Percentiles rank a stretch among this genome's conserved stretches.
Evolutionary conservation across 2,888 invertebrate species (phyloP).

Genomic region (Exocentrus adspersus): DNA sequence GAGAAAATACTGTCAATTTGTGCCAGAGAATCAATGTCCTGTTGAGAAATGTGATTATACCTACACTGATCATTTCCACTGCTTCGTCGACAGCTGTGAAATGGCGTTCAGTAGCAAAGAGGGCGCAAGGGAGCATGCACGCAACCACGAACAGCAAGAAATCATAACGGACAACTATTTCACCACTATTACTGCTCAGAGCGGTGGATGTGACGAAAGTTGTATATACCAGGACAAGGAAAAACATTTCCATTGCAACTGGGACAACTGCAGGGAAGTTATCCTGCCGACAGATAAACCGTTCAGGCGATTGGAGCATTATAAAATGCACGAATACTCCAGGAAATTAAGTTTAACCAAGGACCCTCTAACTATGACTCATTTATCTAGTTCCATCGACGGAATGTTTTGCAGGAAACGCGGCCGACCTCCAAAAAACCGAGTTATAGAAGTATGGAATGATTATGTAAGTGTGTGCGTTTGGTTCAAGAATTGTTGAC

Average conservation of each 20-base stretch:
- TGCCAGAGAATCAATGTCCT: conserved; percentile 56
- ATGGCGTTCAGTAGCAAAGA: conserved; percentile 68
- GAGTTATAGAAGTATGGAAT: conserved; percentile 91
- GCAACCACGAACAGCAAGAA: conserved; percentile 90
- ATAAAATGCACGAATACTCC: conserved; percentile 77
- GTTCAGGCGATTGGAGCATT: conserved; percentile 84
- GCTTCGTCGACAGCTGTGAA: conserved; percentile 80
- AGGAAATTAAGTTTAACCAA: conserved; percentile 62
- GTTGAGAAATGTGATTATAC: conserved; percentile 68
- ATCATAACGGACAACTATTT: conserved; percentile 83
- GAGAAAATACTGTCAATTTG: conserved; percentile 68
- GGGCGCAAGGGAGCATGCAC: conserved; percentile 85
- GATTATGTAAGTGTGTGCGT: conserved; percentile 73
- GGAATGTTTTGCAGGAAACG: conserved; percentile 93
- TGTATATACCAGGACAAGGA: conserved; percentile 82
- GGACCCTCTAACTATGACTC: conserved; percentile 66
- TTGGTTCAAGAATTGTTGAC: too few relatives aligned
- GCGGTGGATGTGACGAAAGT: conserved; percentile 72
- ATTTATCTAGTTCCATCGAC: conserved; percentile 80
- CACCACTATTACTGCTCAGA: conserved; percentile 71
- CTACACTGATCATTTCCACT: conserved; percentile 88
- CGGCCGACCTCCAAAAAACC: conserved; percentile 96
- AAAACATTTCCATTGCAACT: conserved; percentile 89
- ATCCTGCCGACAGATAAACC: conserved; percentile 82
- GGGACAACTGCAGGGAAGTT: conserved; percentile 86